Conservation (phyloP, 2,888 invertebrate species). For the Halocaridina rubra region DNA sequence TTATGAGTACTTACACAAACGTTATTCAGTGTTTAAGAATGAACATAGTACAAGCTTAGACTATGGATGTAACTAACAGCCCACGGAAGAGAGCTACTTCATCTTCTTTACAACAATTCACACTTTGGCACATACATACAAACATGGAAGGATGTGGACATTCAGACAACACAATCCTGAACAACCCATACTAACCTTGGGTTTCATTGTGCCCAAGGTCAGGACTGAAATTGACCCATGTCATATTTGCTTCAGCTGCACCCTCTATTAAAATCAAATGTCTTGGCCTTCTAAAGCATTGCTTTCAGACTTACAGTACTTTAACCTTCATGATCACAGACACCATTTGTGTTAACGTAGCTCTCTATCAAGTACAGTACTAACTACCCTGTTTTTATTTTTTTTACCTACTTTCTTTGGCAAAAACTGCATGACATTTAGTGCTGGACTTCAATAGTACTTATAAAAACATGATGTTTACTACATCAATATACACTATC, state of each 20-base stretch:
- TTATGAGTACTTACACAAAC: too few relatives aligned
- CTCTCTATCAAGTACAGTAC: not conserved
- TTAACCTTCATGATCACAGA: not conserved
- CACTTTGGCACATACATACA: not conserved
- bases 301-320: too few relatives aligned
- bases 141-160: not conserved
- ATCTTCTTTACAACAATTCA: not conserved
- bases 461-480: too few relatives aligned
- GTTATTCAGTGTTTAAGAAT: too few relatives aligned
- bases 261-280: too few relatives aligned
- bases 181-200: slow-evolving; percentile 13
- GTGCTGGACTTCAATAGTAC: too few relatives aligned
- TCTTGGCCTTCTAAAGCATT: too few relatives aligned
- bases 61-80: too few relatives aligned
- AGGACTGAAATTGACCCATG: not conserved
- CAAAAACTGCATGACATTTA: not conserved
- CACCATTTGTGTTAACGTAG: not conserved
- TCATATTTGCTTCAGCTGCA: too few relatives aligned
- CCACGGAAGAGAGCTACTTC: not conserved
- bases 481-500: too few relatives aligned
- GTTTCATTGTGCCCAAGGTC: not conserved
- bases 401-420: not conserved
- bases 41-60: too few relatives aligned
- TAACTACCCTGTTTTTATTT: not conserved
- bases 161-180: slow-evolving; percentile 17